A percentile compares a stretch with the other conserved stretches of the same genome.
phyloP scores from a whole-genome alignment of 2,888 invertebrate species.

The Melanostoma scalare region DNA sequence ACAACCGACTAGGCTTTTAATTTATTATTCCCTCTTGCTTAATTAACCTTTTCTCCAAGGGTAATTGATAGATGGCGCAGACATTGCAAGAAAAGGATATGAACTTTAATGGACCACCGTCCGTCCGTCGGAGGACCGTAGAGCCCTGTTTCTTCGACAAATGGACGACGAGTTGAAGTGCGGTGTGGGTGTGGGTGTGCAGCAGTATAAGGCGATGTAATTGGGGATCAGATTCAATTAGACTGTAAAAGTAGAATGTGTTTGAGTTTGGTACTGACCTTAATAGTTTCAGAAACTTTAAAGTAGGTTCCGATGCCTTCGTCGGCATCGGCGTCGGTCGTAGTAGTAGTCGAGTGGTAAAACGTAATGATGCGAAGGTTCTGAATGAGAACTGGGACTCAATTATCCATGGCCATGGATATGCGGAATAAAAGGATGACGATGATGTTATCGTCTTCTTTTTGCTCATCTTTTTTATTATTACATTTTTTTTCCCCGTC shows the following conservation, averaged over 20 bases:
- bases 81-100: constrained; percentile 30
- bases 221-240: constrained; percentile 60
- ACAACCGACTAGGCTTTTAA: constrained; percentile 14
- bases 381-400: no score
- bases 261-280: constrained; percentile 24
- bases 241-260: neutral
- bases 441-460: no score
- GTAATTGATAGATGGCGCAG: constrained; percentile 61
- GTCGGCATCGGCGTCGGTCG: no score
- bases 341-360: no score
- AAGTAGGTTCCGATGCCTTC: no score
- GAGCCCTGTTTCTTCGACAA: no score
- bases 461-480: no score
- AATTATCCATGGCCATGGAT: no score
- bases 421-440: no score
- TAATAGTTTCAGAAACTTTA: neutral
- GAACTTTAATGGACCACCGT: constrained; percentile 29
- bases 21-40: constrained; percentile 66
- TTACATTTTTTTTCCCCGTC: no score
- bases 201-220: constrained; percentile 18
- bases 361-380: no score
- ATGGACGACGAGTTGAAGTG: neutral
- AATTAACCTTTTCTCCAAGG: constrained; percentile 57
- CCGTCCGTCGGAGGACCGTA: neutral
- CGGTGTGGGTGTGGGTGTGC: neutral